Evolutionary conservation across 1,140 invertebrate species (phyloP).

Genomic region (Pachypeltis micranthus): DNA sequence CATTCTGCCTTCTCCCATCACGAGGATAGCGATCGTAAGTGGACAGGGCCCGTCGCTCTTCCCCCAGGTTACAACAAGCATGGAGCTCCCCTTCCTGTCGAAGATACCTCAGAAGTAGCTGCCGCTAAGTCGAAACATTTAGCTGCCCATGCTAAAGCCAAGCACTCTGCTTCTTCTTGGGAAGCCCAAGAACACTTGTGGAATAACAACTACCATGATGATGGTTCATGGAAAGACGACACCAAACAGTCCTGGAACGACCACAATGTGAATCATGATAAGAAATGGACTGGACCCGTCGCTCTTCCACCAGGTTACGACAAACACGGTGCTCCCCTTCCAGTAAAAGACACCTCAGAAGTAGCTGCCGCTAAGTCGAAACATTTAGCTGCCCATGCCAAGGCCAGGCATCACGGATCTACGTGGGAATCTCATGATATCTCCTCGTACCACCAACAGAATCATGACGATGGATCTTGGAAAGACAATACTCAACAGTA

Average conservation of each 20-base stretch:
- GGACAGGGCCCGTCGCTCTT: too few relatives aligned
- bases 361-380: constrained; percentile 26
- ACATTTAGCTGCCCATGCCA: constrained; percentile 14
- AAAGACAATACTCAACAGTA: neutral
- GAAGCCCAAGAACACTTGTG: neutral
- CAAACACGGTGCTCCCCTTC: too few relatives aligned
- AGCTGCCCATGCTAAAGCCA: constrained; percentile 16
- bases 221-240: constrained; percentile 1
- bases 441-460: neutral
- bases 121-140: constrained; percentile 24
- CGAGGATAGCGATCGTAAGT: too few relatives aligned
- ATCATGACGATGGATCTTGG: constrained; percentile 2
- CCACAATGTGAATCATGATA: too few relatives aligned
- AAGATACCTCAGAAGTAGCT: constrained; percentile 19
- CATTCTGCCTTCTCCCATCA: too few relatives aligned
- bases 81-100: too few relatives aligned
- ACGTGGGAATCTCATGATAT: neutral
- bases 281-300: too few relatives aligned
- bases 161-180: constrained; percentile 24
- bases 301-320: constrained; percentile 37
- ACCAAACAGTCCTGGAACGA: neutral
- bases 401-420: too few relatives aligned
- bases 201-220: neutral
- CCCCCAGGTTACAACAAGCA: too few relatives aligned
- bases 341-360: too few relatives aligned